Base-by-base conservation (phyloP, 2,113 vertebrate genomes). In the Antennarius striatus region DNA sequence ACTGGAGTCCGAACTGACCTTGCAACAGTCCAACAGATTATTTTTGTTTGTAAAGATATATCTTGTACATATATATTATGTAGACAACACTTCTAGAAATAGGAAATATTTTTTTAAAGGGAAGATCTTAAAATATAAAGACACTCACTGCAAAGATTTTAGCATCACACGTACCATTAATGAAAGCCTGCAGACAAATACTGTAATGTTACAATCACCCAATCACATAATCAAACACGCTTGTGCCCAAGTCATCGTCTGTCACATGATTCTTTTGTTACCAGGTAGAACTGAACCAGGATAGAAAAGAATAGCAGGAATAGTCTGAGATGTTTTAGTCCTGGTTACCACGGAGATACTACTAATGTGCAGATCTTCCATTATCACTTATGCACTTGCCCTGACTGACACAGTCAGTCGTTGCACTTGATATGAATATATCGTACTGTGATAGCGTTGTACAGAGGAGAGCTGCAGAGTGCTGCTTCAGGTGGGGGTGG, bases 41-140 rank as follows among this genome's bases (percentile, higher is more conserved):
- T 87, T 81, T 84, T 36, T 88, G 75, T 86, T 82, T 80, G 70
- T 77, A 75, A 80, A 75, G 68, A 80, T 70, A 61, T 63, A 73
- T 45, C 55, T 55, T 86, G 85, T 87, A 87, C 79, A 85, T 80
- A 67, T 56, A 79, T 75, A 77, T 63, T 65, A 68, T 83, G 77
- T 85, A 84, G 82, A 85, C 81, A 75, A 65, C 60, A 69, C 69
- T 68, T 50, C 69, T 82, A 75, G 55, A 68, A 83, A 84, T 77
- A 76, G 56, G 58, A 82, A 65, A 61, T 88, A 86, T 91, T 90
- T 91, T 90, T 91, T 86, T 88, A 89, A 89, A 87, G 77, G 29
- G 28, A 75, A 72, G 59, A 71, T 77, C 75, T 73, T 73, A 55
- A 76, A 63, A 77, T 73, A 9, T 62, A 72, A 73, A 81, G 63